Evolutionary conservation across 1,140 invertebrate species (phyloP).

Genomic region (Ostrea edulis): DNA sequence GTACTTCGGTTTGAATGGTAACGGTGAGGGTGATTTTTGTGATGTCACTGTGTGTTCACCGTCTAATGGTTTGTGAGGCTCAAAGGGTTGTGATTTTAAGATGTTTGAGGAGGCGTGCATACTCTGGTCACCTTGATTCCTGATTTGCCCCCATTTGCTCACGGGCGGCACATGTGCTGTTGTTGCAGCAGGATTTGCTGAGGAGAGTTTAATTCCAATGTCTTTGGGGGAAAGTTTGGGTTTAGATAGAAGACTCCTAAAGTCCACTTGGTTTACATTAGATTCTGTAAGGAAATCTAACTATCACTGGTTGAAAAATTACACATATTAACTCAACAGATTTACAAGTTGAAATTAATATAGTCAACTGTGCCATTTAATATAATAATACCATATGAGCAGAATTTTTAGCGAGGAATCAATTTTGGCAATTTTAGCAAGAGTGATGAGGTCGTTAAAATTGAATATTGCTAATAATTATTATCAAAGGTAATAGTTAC

Average conservation of each 20-base stretch:
- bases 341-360: too few relatives aligned
- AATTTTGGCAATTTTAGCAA: too few relatives aligned
- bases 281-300: slow-evolving; percentile 10
- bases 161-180: neutral
- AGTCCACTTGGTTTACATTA: neutral
- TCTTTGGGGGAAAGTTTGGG: neutral
- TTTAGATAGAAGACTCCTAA: slow-evolving; percentile 7
- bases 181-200: neutral
- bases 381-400: too few relatives aligned
- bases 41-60: neutral
- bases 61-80: neutral
- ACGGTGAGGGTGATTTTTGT: neutral
- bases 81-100: neutral
- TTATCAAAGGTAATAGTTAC: too few relatives aligned
- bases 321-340: neutral
- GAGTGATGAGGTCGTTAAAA: too few relatives aligned
- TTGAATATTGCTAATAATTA: too few relatives aligned
- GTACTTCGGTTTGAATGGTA: slow-evolving; percentile 3
- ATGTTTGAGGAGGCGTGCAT: neutral
- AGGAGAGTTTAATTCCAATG: neutral
- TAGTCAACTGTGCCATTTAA: too few relatives aligned
- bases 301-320: neutral
- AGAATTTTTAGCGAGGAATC: too few relatives aligned
- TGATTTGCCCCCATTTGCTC: neutral
- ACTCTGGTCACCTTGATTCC: neutral